Conservation (phyloP, 2,888 invertebrate species). For the Conus canariensis region DNA sequence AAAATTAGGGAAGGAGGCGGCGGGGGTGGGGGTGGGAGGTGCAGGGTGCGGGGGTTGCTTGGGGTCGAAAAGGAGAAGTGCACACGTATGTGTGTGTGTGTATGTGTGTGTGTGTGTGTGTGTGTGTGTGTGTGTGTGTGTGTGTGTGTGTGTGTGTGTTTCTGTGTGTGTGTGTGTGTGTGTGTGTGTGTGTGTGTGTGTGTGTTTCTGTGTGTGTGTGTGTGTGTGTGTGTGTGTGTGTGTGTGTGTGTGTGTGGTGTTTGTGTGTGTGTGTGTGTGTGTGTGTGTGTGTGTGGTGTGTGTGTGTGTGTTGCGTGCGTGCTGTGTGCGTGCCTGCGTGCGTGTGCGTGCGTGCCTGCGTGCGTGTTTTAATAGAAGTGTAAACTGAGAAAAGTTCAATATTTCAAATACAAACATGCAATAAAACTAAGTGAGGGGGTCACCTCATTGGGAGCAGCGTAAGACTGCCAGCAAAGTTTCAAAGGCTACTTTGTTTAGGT, state of each 20-base stretch:
- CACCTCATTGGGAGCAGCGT: too few species aligned
- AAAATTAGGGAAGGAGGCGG: too few species aligned
- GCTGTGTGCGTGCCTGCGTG: neutral
- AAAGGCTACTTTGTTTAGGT: too few species aligned
- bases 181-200: slow-evolving; percentile 6
- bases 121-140: neutral
- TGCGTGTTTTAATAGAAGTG: neutral
- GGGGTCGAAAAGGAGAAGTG: neutral
- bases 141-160: neutral
- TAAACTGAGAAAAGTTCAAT: too few species aligned
- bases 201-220: neutral
- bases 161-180: neutral
- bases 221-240: slow-evolving; percentile 12
- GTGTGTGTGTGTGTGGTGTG: neutral
- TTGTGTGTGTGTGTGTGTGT: neutral
- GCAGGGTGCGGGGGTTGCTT: too few species aligned
- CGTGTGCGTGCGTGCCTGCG: slow-evolving; percentile 1
- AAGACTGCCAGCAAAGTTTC: too few species aligned
- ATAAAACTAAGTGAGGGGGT: too few species aligned
- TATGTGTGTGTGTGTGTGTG: neutral
- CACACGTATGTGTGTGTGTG: neutral
- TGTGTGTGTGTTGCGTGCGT: neutral
- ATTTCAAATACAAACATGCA: too few species aligned
- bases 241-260: neutral
- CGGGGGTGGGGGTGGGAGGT: too few species aligned